phyloP scores from a whole-genome alignment of 2,797 vertebrate species.

The Labroides dimidiatus region DNA sequence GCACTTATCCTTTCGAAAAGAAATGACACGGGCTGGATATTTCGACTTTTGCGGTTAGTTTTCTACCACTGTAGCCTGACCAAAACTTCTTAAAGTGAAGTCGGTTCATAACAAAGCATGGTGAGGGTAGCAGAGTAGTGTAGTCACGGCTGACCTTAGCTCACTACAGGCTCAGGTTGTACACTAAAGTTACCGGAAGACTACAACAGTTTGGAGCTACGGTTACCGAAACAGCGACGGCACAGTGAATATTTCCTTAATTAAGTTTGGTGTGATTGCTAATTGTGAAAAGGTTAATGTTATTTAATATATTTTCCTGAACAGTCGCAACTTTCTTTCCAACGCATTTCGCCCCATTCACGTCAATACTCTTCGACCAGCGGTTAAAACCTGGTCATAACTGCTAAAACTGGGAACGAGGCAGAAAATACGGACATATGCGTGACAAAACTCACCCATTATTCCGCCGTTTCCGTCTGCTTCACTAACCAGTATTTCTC shows the following conservation, averaged over 20 bases:
- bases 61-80: not conserved
- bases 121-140: conserved; percentile 4
- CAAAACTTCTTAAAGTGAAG: not conserved
- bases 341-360: not conserved
- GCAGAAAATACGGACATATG: not conserved
- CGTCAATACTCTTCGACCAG: not conserved
- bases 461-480: conserved; percentile 78
- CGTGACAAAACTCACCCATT: conserved; percentile 77
- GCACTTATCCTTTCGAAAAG: not conserved
- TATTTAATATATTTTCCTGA: not conserved
- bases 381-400: not conserved
- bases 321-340: not conserved
- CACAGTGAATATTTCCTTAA: not conserved
- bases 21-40: no score
- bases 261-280: not conserved
- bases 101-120: conserved; percentile 22
- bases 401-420: no score
- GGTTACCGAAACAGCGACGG: not conserved
- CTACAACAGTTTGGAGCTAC: not conserved
- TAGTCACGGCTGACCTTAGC: not conserved
- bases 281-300: not conserved
- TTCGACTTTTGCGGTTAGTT: not conserved
- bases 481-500: conserved; percentile 76
- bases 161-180: not conserved
- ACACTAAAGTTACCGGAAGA: conserved; percentile 40